Percentiles rank a stretch among this genome's conserved stretches.
These are phyloP conservation scores for Harmothoe impar DNA, from an alignment of 2,888 invertebrate genomes.

Conservation along the genomic window DNA sequence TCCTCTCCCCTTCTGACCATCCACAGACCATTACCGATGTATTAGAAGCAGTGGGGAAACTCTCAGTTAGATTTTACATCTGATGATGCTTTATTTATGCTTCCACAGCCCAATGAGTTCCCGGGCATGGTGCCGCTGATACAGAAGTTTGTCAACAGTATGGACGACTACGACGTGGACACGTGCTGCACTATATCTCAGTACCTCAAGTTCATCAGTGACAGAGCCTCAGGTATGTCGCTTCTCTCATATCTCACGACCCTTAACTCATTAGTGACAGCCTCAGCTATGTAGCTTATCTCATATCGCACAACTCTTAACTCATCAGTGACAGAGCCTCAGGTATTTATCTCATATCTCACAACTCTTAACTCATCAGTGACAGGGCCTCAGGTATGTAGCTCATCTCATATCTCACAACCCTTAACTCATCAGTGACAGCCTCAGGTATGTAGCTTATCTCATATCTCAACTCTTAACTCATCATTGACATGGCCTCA, in stretches of 20 bases:
- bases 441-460: not conserved
- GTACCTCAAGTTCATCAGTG: conserved; percentile 94
- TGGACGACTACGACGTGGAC: conserved; percentile 97
- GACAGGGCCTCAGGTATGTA: conserved; percentile 84
- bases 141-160: conserved; percentile 94
- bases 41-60: too few relatives aligned
- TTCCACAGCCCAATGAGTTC: conserved; percentile 90
- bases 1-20: too few relatives aligned
- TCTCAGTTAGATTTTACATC: too few relatives aligned
- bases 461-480: too few relatives aligned
- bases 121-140: conserved; percentile 97
- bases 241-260: not conserved
- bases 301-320: conserved; percentile 83
- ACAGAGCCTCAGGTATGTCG: conserved; percentile 84
- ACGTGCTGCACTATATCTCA: conserved; percentile 98
- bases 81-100: not conserved
- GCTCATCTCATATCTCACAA: not conserved
- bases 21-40: too few relatives aligned
- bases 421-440: conserved; percentile 16
- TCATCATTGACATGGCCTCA: conserved; percentile 88
- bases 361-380: conserved; percentile 95
- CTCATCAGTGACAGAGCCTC: conserved; percentile 88
- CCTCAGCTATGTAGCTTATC: not conserved
- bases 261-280: not conserved
- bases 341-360: conserved; percentile 88